Evolutionary conservation across 2,888 invertebrate species (phyloP).

Genomic region (Zaprionus lineosus): DNA sequence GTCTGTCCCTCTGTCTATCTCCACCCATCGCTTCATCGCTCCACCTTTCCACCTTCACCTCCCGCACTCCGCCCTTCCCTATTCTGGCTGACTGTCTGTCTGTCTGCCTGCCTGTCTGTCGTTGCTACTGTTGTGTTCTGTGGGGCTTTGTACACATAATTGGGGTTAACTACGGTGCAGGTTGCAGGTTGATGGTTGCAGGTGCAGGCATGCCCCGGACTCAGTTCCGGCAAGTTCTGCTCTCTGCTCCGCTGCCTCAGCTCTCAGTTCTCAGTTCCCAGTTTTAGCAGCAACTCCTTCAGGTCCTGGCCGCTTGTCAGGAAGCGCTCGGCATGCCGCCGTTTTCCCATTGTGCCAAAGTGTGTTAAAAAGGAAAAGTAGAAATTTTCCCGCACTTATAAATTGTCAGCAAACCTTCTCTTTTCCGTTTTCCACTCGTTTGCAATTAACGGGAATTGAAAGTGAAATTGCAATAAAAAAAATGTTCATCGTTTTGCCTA

Average conservation of each 20-base stretch:
- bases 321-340: slow-evolving; percentile 40
- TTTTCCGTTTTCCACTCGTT: slow-evolving; percentile 8
- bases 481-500: slow-evolving; percentile 14
- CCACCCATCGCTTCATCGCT: too few relatives aligned
- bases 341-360: slow-evolving; percentile 55
- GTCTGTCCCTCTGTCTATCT: slow-evolving; percentile 9
- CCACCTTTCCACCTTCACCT: too few relatives aligned
- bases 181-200: slow-evolving; percentile 40
- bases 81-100: slow-evolving; percentile 16
- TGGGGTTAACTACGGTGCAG: slow-evolving; percentile 77
- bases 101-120: slow-evolving; percentile 14
- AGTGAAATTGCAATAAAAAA: slow-evolving; percentile 49
- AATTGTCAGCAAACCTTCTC: slow-evolving; percentile 56
- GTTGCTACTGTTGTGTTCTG: slow-evolving; percentile 6
- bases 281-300: slow-evolving; percentile 1
- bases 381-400: slow-evolving; percentile 64
- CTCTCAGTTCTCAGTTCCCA: too few relatives aligned
- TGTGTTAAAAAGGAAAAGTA: slow-evolving; percentile 76
- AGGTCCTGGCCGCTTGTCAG: slow-evolving; percentile 18
- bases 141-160: slow-evolving; percentile 66
- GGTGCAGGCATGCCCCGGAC: slow-evolving; percentile 24
- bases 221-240: slow-evolving; percentile 36
- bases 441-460: slow-evolving; percentile 63
- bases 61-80: too few relatives aligned
- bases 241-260: too few relatives aligned